These are phyloP conservation scores for zebrafish (Danio rerio) DNA, from an alignment of 2,113 vertebrate species.

Conservation along the genomic window GRCz12tu NC_133177.1:51097501-51098000, in stretches of 20 bases:
- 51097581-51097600: slow-evolving; percentile 36
- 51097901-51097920: slow-evolving; percentile 1
- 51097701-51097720: slow-evolving; percentile 1
- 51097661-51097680: slow-evolving; percentile 14
- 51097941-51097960: background rate
- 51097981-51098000: background rate
- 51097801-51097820: background rate
- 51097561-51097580: too few relatives aligned
- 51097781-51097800: background rate
- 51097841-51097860: background rate
- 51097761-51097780: background rate
- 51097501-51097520: too few relatives aligned
- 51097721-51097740: slow-evolving; percentile 25
- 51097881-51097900: background rate
- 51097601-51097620: slow-evolving; percentile 15
- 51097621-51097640: slow-evolving; percentile 44
- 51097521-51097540: too few relatives aligned
- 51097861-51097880: background rate
- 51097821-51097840: background rate
- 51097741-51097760: slow-evolving; percentile 10
- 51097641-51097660: background rate
- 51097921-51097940: background rate
- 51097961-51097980: background rate
- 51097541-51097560: too few relatives aligned
- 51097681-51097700: slow-evolving; percentile 23